Base-by-base conservation (phyloP, 2,113 vertebrate genomes). In the Carassius gibelio region DNA sequence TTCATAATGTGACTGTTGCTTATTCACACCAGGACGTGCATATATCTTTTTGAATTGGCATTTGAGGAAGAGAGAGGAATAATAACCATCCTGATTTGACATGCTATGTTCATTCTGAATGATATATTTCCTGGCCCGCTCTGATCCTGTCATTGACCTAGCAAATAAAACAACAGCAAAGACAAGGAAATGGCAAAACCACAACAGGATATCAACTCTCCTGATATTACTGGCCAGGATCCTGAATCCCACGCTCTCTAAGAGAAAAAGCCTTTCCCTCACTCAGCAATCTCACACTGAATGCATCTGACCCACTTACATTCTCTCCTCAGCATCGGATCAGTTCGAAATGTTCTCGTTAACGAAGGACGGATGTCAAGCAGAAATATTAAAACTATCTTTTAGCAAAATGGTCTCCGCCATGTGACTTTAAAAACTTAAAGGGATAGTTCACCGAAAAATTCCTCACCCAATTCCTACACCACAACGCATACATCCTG, bases 221-320 rank as follows among this genome's bases (percentile, higher is more conserved):
- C 85, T 66, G 45, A 52, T 84, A 45, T 84, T 42, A 13, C 48
- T 72, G 78, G 72, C 86, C 72, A n/a, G 50, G 36, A 76, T 80
- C 62, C 50, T 61, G 55, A 85, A 87, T 85, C 86, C 86, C 86
- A 87, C 86, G 69, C 83, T 84, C 83, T 57, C 21, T 50, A 74
- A 11, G 69, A 57, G 71, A 52, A 62, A 83, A 62, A 2, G 66
- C 42, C 77, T 50, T 86, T 59, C 78, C 23, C 42, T 75, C 71
- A 34, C 84, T 81, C 52, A 34, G 14, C 57, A 80, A 34, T 8
- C 30, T 74, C 61, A 84, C 26, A 30, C 45, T 74, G 81, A 80
- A 84, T 75, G 50, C 26, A 64, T 75, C 21, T 61, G 55, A 82
- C 80, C 64, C 80, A 82, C 48, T 82, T 71, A 71, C 17, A 71